Evolutionary conservation across 2,797 vertebrate species (phyloP).

Genomic region (Lophura swinhoii): DNA sequence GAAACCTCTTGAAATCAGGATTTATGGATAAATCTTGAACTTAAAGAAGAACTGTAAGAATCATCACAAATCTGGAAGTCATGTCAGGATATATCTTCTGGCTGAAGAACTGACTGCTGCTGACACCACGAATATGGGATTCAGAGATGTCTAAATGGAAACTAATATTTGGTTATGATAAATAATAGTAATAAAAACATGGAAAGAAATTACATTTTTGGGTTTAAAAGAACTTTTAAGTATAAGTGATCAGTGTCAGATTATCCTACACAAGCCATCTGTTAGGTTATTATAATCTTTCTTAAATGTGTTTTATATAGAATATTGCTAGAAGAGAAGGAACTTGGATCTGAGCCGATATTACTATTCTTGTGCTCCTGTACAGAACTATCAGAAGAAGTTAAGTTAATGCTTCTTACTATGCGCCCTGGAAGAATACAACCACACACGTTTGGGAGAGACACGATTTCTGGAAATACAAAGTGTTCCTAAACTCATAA

Average conservation of each 20-base stretch:
- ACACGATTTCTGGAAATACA: not conserved
- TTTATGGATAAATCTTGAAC: not conserved
- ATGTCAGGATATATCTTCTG: not conserved
- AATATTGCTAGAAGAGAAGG: constrained; percentile 46
- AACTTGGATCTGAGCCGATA: constrained; percentile 27
- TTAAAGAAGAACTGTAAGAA: not conserved
- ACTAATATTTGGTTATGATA: constrained; percentile 13
- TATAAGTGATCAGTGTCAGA: constrained; percentile 37
- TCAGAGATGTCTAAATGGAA: not conserved
- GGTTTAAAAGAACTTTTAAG: constrained; percentile 53
- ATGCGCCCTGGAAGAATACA: not conserved
- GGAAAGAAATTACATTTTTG: constrained; percentile 19
- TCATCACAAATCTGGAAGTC: not conserved
- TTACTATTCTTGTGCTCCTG: not conserved
- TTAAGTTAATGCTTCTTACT: not conserved
- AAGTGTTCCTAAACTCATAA: not conserved
- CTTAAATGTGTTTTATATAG: constrained; percentile 29
- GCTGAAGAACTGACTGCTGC: not conserved
- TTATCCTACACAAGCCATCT: constrained; percentile 69
- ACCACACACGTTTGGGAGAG: not conserved
- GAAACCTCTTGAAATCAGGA: not conserved
- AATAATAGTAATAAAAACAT: constrained; percentile 16
- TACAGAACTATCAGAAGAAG: not conserved
- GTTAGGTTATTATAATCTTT: constrained; percentile 54
- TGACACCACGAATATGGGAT: not conserved